A percentile compares a stretch with the other conserved stretches of the same genome.
Evolutionary conservation across 2,888 invertebrate genomes (phyloP).

Genomic region (Megamerina dolium): DNA sequence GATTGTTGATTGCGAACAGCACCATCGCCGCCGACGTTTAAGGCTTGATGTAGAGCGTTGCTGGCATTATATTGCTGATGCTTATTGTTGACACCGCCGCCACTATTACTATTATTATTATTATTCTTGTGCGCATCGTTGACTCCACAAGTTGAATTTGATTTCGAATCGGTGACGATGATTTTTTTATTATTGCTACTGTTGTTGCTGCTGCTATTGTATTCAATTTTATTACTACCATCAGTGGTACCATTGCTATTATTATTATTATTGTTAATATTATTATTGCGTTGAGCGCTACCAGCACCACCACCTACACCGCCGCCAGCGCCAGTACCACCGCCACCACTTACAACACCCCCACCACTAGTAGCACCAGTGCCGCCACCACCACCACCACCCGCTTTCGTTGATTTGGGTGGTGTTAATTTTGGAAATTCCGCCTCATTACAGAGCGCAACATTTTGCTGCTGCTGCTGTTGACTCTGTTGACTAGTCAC

Average conservation of each 20-base stretch:
- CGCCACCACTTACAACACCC: constrained; percentile 8
- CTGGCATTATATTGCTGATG: constrained; percentile 22
- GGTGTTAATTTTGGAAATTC: constrained; percentile 50
- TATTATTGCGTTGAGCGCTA: constrained; percentile 28
- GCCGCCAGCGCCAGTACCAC: constrained; percentile 7
- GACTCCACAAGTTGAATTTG: constrained; percentile 24
- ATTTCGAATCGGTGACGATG: constrained; percentile 27
- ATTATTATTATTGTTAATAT: constrained; percentile 17
- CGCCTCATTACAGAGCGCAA: constrained; percentile 44
- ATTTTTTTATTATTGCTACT: constrained; percentile 26
- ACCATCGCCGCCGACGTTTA: constrained; percentile 14
- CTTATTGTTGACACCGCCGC: constrained; percentile 21
- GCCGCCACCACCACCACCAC: constrained; percentile 17
- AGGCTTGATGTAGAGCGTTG: constrained; percentile 23
- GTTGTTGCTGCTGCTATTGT: constrained; percentile 16
- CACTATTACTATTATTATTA: constrained; percentile 16
- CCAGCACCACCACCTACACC: constrained; percentile 14
- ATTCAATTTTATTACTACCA: constrained; percentile 32
- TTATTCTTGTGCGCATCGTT: constrained; percentile 16
- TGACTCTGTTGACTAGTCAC: constrained; percentile 41
- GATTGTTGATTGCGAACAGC: constrained; percentile 11
- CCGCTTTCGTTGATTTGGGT: constrained; percentile 45
- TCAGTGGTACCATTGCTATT: constrained; percentile 22
- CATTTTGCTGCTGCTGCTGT: constrained; percentile 26
- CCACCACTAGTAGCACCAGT: constrained; percentile 6